A percentile compares a stretch with the other conserved stretches of the same genome.
Evolutionary conservation across 2,113 vertebrate genomes (phyloP).

Genomic region (Myanophis thanlyinensis): DNA sequence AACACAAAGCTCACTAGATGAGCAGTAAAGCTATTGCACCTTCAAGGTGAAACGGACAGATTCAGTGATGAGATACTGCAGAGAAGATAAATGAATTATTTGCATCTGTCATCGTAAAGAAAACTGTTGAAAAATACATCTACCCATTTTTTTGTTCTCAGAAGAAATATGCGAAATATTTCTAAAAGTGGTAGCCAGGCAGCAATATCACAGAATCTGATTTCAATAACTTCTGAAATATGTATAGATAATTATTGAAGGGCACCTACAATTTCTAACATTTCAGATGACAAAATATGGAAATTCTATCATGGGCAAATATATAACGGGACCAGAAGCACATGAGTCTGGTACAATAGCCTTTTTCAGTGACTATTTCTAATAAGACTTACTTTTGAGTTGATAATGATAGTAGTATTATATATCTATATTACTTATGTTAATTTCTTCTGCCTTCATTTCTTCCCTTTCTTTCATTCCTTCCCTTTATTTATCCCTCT

Average conservation of each 20-base stretch:
- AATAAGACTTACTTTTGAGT: not conserved
- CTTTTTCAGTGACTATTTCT: not conserved
- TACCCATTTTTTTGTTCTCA: not conserved
- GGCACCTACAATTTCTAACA: not conserved
- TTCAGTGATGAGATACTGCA: conserved; percentile 4
- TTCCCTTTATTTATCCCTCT: not conserved
- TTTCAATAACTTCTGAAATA: not conserved
- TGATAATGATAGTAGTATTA: not conserved
- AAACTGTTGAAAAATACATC: not conserved
- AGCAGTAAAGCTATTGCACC: not conserved
- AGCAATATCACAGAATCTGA: not conserved
- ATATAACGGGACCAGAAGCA: not conserved
- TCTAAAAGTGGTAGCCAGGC: not conserved
- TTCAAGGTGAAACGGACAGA: conserved; percentile 21
- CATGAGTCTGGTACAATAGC: not conserved
- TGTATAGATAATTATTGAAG: not conserved
- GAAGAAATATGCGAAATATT: not conserved
- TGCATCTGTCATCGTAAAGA: conserved; percentile 21
- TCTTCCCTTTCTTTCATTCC: not conserved
- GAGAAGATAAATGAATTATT: conserved; percentile 25
- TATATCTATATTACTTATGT: not conserved
- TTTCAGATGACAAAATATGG: not conserved
- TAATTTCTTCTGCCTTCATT: not conserved
- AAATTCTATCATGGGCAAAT: not conserved
- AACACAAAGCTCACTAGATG: not conserved